Evolutionary conservation across 2,888 invertebrate genomes (phyloP), one percentile per base, ranked within the genome.

Genomic region (Metalampra italica): DNA sequence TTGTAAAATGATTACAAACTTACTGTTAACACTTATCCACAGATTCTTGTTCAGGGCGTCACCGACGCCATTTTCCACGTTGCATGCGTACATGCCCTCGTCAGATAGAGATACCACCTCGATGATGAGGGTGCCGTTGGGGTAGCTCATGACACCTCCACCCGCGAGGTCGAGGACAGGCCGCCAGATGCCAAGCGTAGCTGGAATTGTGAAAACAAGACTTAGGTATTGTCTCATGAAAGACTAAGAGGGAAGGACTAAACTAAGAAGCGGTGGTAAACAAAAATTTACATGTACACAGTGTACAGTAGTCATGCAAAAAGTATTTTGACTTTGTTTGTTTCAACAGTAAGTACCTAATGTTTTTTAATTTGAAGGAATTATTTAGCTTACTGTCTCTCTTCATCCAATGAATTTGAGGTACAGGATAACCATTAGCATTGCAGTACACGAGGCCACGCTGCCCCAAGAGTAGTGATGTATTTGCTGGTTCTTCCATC

Each of bases 351-450:
- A n/a, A n/a, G n/a, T n/a, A n/a, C n/a, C n/a, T n/a, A n/a, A n/a
- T n/a, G n/a, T n/a, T n/a, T n/a, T n/a, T n/a, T n/a, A n/a, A n/a
- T n/a, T n/a, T n/a, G n/a, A n/a, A n/a, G n/a, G n/a, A n/a, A n/a
- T n/a, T n/a, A n/a, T n/a, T n/a, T n/a, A n/a, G n/a, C n/a, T 69
- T 82, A 93, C 93, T 92, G 71, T 93, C 92, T 67, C 93, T 93
- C 71, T 94, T 94, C 80, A 94, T 92, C 94, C 94, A 94, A 59
- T 92, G 92, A 75, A 94, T 92, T 70, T 92, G 91, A 2, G 96
- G 95, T 54, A 91, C 90, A 4, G 96, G 96, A 76, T 94, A 95
- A 40, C 96, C 96, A 68, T 93, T 93, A 9, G 95, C 95, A 64
- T 93, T 92, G 75, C 96, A 96, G 68, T 92, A 92, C 44, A 96